Base-by-base conservation (phyloP, 2,888 invertebrate species). In the Hetaerina titia region DNA sequence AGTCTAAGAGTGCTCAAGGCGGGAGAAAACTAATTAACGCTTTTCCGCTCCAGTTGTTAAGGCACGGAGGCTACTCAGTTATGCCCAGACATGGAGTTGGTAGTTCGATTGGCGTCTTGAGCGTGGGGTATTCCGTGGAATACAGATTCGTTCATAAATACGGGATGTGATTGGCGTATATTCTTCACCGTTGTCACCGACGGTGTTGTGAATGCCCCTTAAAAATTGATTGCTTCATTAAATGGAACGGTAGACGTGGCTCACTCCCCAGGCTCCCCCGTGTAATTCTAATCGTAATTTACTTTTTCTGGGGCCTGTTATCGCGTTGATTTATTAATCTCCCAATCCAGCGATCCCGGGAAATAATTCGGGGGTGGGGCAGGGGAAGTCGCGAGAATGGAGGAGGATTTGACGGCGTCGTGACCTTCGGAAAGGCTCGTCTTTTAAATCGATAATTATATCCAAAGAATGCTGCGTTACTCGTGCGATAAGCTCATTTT, bases 131-230 rank as follows among this genome's bases (percentile, higher is more conserved):
- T 90, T 90, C 63, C 31, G 64, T 64, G 90, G 90, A 63, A 90
- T 90, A 90, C 64, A 90, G 90, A 92, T 92, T 69, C 56, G 64
- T 92, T 92, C 92, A 92, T 92, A 69, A 92, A 92, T 74, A 74
- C 56, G 69, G 69, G 64, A 92, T 69, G 92, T 92, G 56, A 92
- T 69, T 56, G 56, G 31, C 81, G 81, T 81, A 81, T 25, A 90
- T 63, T 90, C 90, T 45, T 22, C 45, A 45, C 64, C 31, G 90
- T 63, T 64, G 90, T 90, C 89, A 64, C 90, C 58, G 64, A 60
- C 45, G 19, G 22, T n/a, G 25, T 31, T 31, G 57, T 19, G 69
- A 22, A 92, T 13, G 64, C 69, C 56, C 92, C 69, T 90, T 64
- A 90, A 90, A 90, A 90, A 90, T 90, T 63, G 90, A 90, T 90